Base-by-base conservation (phyloP, 2,797 vertebrate species). In the Buceros bicornis region DNA sequence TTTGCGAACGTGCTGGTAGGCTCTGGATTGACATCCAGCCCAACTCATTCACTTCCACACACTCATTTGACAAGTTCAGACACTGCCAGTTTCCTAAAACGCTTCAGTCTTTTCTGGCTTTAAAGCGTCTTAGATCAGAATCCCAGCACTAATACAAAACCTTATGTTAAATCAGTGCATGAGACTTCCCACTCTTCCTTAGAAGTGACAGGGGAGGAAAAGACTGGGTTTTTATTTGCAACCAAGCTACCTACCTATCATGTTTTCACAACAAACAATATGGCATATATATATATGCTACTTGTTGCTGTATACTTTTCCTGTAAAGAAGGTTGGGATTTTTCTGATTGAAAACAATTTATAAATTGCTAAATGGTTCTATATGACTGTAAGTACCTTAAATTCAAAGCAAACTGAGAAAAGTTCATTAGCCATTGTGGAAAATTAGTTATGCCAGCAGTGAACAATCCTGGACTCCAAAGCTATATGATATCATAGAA, bases 1-100 rank as follows among this genome's bases (percentile, higher is more conserved):
- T 76, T 58, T 8, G 2, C 1, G 8, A 60, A 51, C 5, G 1
- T 26, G 16, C 89, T 74, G 60, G 45, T 79, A 90, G 25, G 48
- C 43, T 89, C 58, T 7, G 5, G 45, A 33, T 40, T 79, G 70
- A 90, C 2, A 1, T 62, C 28, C 66, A 76, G 48, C 53, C 31
- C 67, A 77, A 24, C 48, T 66, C 28, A 26, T 66, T 84, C 82
- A 48, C 45, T 73, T 93, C 70, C 62, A 58, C 0, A 0, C 29
- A n/a, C 51, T 80, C 35, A 71, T 86, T 79, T 66, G 56, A 88
- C 91, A 93, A 95, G 73, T 73, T 91, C 73, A 90, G 89, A 42
- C 54, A 33, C 13, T 28, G 28, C 22, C 60, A 51, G 73, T 90
- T 73, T 48, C 29, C 47, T 72, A 33, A 93, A 87, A 69, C 10